Base-by-base conservation (phyloP, 2,113 vertebrate genomes). In the Hylia prasina region DNA sequence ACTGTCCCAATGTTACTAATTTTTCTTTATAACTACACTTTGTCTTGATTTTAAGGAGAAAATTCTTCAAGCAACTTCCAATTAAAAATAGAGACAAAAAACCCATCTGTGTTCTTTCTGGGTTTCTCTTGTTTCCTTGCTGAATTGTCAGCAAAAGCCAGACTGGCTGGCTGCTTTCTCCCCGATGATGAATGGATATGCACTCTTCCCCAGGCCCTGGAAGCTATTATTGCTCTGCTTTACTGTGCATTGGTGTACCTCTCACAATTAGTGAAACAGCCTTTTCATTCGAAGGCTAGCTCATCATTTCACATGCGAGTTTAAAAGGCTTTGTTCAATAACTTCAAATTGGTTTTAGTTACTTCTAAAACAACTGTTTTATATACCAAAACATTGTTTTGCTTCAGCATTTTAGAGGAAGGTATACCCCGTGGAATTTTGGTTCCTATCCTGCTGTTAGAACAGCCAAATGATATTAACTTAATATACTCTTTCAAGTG, bases 111-210 rank as follows among this genome's bases (percentile, higher is more conserved):
- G 75, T 21, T 93, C 61, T 85, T 75, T 58, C 71, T 71, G 90
- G 40, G 60, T 48, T 89, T 93, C 40, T 73, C 63, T 70, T 60
- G 30, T 35, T 48, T 89, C 82, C 19, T 69, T 44, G 35, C 50
- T 21, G 58, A 86, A 65, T 30, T 48, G 47, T 42, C 68, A 71
- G 71, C 39, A 54, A 65, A 95, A 91, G 79, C 93, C 93, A 97
- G 94, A 91, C 89, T 87, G 89, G 84, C 92, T 94, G 93, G 90
- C 94, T 96, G 92, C 91, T 93, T 91, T 90, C 93, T 87, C 69
- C 79, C 19, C 21, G 87, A 87, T 86, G 89, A 72, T 60, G n/a
- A 96, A 92, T 23, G 40, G 54, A 82, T 60, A 51, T 0, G 0
- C 64, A 50, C 70, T 71, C 77, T 70, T 79, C 81, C 39, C 53